Conservation (phyloP, 2,797 vertebrate genomes). For the Myripristis murdjan region DNA sequence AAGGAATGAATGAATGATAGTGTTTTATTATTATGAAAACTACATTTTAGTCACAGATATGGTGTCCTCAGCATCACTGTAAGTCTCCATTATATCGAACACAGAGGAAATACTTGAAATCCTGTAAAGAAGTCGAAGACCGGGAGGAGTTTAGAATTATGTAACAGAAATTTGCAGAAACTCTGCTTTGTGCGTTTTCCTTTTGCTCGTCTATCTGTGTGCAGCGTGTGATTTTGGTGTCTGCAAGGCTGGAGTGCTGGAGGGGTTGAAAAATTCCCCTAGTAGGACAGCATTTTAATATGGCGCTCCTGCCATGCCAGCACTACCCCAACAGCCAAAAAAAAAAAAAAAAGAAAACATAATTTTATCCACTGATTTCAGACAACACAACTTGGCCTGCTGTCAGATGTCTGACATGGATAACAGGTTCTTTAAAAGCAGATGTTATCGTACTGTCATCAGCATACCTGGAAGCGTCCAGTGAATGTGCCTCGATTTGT, state of each 20-base stretch:
- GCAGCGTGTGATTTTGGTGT: background rate
- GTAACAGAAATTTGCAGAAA: conserved; percentile 6
- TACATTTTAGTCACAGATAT: conserved; percentile 40
- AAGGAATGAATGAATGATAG: too few relatives aligned
- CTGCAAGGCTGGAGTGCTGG: conserved; percentile 13
- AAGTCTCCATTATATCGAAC: background rate
- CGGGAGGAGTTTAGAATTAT: background rate
- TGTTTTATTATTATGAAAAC: conserved; percentile 16
- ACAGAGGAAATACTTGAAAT: background rate
- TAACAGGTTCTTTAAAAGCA: conserved; percentile 2
- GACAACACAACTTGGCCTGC: background rate
- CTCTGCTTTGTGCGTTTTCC: conserved; percentile 1
- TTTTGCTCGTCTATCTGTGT: background rate
- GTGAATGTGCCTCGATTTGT: conserved; percentile 32
- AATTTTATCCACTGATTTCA: conserved; percentile 2
- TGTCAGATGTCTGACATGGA: conserved; percentile 4
- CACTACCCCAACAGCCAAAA: conserved; percentile 7
- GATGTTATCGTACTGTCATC: conserved; percentile 4
- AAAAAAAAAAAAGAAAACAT: background rate
- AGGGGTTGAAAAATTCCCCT: background rate
- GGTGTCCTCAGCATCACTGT: conserved; percentile 36
- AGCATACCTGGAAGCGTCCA: conserved; percentile 25
- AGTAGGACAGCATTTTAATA: conserved; percentile 26
- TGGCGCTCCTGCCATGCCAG: conserved; percentile 4
- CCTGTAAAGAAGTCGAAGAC: background rate